Evolutionary conservation across 2,113 vertebrate genomes (phyloP), one percentile per base, ranked within the genome.

Genomic region (Gambusia holbrooki): DNA sequence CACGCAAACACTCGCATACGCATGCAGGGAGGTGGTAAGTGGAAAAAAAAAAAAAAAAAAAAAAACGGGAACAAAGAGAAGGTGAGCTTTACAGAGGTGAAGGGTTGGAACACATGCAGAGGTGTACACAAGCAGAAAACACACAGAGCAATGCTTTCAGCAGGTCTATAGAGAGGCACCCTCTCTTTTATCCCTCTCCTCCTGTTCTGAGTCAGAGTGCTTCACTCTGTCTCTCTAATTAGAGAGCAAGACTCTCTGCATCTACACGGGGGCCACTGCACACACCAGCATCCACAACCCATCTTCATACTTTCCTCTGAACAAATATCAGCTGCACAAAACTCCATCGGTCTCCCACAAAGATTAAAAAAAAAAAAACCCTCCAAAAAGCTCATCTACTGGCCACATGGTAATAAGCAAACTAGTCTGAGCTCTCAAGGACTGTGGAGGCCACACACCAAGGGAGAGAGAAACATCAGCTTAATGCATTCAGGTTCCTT

Each of bases 371-470:
- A 45, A 51, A 45, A 77, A 62, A 63, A 58, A 62, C 69, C 74
- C 48, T 11, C n/a, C 35, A 37, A 62, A 3, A 28, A 75, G 62
- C 48, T 9, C 87, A 76, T 45, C 42, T 71, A 42, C 82, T 58
- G 74, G 67, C 74, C 87, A 88, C 79, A 81, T 80, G 84, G 88
- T 89, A 86, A 91, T 90, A 89, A 83, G 81, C 84, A 71, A 81
- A 77, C 88, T 90, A 92, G 88, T 93, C 89, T 92, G 80, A 88
- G 85, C 86, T 89, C 84, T 88, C 83, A 92, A 94, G 90, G 91
- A 90, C 92, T 90, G 83, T 69, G 81, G 87, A 80, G 89, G 89
- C 84, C 88, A 89, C 83, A 86, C 79, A 69, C 69, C 70, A 73
- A 71, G 45, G 40, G 73, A 62, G 62, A 60, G 79, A 75, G 80